A percentile compares a stretch with the other conserved stretches of the same genome.
phyloP scores from a whole-genome alignment of 2,888 invertebrate genomes.

The Tipula helvola region DNA sequence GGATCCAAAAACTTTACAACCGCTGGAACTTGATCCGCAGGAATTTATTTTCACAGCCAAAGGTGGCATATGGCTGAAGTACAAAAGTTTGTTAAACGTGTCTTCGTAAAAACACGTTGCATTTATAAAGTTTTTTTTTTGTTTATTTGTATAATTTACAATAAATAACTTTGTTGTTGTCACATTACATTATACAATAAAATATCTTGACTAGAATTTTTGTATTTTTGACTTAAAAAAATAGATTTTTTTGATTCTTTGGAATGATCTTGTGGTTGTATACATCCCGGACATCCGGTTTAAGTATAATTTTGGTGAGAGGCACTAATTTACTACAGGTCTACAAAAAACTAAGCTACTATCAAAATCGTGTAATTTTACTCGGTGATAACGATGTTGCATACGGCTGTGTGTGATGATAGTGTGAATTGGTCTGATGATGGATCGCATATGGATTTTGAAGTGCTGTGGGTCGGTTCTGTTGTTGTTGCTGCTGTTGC shows the following conservation, averaged over 20 bases:
- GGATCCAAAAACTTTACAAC: background rate
- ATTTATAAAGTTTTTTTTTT: background rate
- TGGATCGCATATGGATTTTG: background rate
- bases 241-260: background rate
- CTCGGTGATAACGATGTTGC: constrained; percentile 23
- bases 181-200: background rate
- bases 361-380: constrained; percentile 34
- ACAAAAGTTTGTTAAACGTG: background rate
- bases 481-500: background rate
- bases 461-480: background rate
- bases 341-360: background rate
- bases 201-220: constrained; percentile 4
- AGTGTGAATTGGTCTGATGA: background rate
- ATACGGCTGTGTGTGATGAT: background rate
- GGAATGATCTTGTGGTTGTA: background rate
- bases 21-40: background rate
- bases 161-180: background rate
- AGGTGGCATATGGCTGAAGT: constrained; percentile 12
- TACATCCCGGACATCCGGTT: background rate
- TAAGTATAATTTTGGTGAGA: background rate
- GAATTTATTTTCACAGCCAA: background rate
- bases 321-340: background rate
- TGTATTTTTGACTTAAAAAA: constrained; percentile 4
- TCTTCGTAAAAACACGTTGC: background rate
- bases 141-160: background rate